Conservation (phyloP, 2,113 vertebrate genomes). For the Peucedramus taeniatus region DNA sequence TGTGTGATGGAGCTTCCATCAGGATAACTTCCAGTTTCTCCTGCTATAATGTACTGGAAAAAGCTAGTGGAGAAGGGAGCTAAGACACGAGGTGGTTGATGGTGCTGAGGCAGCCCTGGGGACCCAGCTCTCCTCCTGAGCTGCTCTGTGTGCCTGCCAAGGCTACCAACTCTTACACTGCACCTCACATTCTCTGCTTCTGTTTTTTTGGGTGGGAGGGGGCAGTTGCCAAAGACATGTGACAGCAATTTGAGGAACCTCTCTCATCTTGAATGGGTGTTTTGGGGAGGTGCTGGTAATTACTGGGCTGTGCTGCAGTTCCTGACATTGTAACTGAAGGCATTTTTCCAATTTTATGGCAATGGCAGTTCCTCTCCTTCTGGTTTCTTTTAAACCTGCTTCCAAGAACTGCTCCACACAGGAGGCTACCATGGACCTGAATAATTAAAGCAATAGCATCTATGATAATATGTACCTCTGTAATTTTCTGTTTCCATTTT, state of each 20-base stretch:
- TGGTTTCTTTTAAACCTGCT: neutral
- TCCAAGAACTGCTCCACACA: constrained; percentile 8
- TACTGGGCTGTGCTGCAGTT: neutral
- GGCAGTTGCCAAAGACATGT: neutral
- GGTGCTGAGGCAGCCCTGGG: neutral
- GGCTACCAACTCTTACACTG: neutral
- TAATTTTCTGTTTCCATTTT: neutral
- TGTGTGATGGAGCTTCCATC: neutral
- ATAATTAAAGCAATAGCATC: constrained; percentile 59
- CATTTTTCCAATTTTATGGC: neutral
- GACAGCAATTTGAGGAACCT: neutral
- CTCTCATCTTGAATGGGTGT: neutral
- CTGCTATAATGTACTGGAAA: neutral
- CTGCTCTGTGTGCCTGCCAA: neutral
- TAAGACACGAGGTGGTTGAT: neutral
- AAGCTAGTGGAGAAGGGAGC: neutral
- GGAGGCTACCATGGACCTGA: neutral
- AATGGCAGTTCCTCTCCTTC: neutral
- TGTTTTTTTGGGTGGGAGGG: neutral
- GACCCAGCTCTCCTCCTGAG: neutral
- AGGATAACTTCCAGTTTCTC: neutral
- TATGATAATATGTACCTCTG: constrained; percentile 44
- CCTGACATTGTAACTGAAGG: neutral
- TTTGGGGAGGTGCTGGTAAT: neutral
- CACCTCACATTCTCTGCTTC: neutral